A percentile compares a stretch with the other conserved stretches of the same genome.
Conservation (phyloP, 2,797 vertebrate species). For the Jordanella pulchra region DNA sequence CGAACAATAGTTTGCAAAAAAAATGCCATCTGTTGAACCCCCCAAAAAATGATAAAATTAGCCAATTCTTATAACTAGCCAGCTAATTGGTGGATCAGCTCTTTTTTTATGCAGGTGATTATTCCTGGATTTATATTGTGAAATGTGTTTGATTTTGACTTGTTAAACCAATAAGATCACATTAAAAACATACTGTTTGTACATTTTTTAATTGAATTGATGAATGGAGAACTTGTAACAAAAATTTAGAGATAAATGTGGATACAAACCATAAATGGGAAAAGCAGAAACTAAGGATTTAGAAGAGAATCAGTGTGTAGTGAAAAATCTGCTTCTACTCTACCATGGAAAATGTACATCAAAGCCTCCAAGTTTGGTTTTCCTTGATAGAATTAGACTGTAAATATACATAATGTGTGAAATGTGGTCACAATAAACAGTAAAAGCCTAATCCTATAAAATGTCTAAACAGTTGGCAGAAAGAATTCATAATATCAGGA, state of each 20-base stretch:
- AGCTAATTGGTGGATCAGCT: no score
- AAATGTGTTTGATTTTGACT: neutral
- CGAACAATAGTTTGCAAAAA: neutral
- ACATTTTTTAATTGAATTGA: neutral
- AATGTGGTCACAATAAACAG: no score
- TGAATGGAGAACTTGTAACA: no score
- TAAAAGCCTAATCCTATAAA: neutral
- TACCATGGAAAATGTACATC: neutral
- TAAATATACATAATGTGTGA: no score
- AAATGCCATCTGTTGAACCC: neutral
- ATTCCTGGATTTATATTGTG: neutral
- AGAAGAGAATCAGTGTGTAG: neutral
- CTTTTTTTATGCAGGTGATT: neutral
- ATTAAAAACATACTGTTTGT: neutral
- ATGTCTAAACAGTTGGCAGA: neutral
- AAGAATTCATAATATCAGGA: neutral
- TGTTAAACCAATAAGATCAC: neutral
- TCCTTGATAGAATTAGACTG: no score
- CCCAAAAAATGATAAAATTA: neutral
- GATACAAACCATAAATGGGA: neutral
- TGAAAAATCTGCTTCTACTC: neutral
- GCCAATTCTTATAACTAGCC: neutral
- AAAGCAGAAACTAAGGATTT: neutral
- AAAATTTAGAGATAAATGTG: neutral
- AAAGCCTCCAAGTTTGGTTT: no score